Evolutionary conservation across 2,888 invertebrate species (phyloP).

Genomic region (Darwinula stevensoni): DNA sequence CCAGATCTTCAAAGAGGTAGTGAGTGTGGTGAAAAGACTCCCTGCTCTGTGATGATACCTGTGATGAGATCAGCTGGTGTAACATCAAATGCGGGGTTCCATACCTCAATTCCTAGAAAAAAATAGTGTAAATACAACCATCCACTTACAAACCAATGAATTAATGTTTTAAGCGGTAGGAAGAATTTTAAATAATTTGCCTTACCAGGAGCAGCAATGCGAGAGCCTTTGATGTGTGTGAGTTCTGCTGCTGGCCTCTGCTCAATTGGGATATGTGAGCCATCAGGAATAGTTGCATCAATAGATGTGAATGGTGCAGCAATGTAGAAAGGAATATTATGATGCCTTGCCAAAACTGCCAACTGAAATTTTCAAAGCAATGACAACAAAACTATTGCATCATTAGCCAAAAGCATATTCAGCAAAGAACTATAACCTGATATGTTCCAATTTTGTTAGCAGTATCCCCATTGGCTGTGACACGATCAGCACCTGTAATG

Average conservation of each 20-base stretch:
- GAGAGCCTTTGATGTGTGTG: slow-evolving; percentile 55
- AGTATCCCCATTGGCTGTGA: slow-evolving; percentile 86
- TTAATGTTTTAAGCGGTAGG: too few species aligned
- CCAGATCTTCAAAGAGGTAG: too few species aligned
- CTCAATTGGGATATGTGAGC: slow-evolving; percentile 70
- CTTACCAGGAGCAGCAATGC: slow-evolving; percentile 58
- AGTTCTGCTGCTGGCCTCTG: slow-evolving; percentile 71
- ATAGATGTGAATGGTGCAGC: slow-evolving; percentile 74
- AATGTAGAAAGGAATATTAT: slow-evolving; percentile 75
- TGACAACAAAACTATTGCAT: slow-evolving; percentile 1
- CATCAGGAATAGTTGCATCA: slow-evolving; percentile 43
- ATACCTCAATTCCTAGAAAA: slow-evolving; percentile 49
- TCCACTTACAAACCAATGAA: slow-evolving; percentile 1
- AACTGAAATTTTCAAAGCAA: slow-evolving; percentile 21
- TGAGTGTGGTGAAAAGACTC: slow-evolving; percentile 49
- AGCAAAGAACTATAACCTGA: slow-evolving; percentile 22
- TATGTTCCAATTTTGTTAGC: slow-evolving; percentile 97
- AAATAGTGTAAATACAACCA: slow-evolving; percentile 11
- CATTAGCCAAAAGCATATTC: too few species aligned
- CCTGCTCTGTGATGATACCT: slow-evolving; percentile 76
- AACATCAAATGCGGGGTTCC: slow-evolving; percentile 97
- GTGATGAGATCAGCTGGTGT: slow-evolving; percentile 75
- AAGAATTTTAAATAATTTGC: background rate
- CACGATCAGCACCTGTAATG: slow-evolving; percentile 90
- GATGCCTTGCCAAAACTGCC: slow-evolving; percentile 66